phyloP scores from a whole-genome alignment of 1,140 invertebrate genomes.

The Hylaeus volcanicus region DNA sequence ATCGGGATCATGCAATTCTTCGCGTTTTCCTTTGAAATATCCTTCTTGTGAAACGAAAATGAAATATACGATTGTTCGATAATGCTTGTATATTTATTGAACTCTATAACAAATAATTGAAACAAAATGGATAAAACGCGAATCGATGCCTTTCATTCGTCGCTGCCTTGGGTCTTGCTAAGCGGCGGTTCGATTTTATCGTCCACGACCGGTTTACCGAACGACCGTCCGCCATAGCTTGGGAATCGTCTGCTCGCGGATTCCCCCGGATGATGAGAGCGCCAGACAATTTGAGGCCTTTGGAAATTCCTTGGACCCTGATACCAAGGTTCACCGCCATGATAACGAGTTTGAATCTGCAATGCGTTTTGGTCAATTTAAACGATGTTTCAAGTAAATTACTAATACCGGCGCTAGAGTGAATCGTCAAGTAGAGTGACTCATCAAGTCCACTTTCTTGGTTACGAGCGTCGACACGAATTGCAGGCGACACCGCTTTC shows the following conservation, averaged over 20 bases:
- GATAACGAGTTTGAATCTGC: conserved; percentile 49
- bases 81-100: conserved; percentile 15
- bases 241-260: conserved; percentile 1
- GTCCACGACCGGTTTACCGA: conserved; percentile 46
- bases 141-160: conserved; percentile 5
- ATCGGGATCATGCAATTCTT: not conserved
- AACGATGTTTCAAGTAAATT: too few species aligned
- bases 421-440: too few species aligned
- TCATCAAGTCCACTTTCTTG: too few species aligned
- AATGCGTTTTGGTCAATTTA: not conserved
- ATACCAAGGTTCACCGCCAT: conserved; percentile 29
- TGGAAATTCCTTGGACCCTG: conserved; percentile 33
- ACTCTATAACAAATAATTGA: not conserved
- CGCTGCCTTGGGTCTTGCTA: conserved; percentile 50
- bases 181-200: conserved; percentile 69
- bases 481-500: too few species aligned
- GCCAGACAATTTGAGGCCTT: conserved; percentile 10
- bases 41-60: conserved; percentile 1
- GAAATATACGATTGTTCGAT: conserved; percentile 6
- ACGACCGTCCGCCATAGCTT: not conserved
- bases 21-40: not conserved
- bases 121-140: not conserved
- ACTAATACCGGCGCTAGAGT: too few species aligned
- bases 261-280: conserved; percentile 6
- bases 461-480: too few species aligned